These are phyloP conservation scores for Candoia aspera DNA, from an alignment of 2,113 vertebrate genomes.

Conservation along the genomic window DNA sequence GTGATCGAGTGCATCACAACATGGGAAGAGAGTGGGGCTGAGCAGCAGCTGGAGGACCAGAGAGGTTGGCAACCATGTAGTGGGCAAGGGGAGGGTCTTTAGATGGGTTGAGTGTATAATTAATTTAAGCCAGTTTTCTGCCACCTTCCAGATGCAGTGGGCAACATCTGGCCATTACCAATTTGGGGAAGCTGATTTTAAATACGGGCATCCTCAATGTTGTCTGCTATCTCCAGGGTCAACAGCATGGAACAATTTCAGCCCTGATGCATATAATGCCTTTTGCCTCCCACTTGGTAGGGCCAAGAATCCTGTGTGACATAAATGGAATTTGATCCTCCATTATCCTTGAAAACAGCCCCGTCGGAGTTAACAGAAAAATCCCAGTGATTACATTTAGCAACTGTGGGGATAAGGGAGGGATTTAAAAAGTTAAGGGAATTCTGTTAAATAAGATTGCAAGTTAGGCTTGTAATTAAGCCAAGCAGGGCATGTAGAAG, in stretches of 20 bases:
- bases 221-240: neutral
- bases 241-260: neutral
- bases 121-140: no score
- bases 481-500: no score
- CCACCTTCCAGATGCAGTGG: no score
- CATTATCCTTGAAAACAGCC: neutral
- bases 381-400: neutral
- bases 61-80: neutral
- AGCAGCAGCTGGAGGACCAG: neutral
- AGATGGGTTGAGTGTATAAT: neutral
- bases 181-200: neutral
- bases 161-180: no score
- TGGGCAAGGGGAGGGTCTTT: neutral
- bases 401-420: neutral
- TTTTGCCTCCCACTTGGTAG: no score
- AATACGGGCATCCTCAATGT: neutral
- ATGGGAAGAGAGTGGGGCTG: neutral
- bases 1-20: neutral
- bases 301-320: neutral
- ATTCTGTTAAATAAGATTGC: no score
- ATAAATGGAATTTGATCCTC: neutral
- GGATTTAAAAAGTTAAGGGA: no score
- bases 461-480: no score
- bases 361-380: neutral
- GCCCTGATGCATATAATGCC: neutral